Percentiles rank a stretch among this genome's conserved stretches.
phyloP scores from a whole-genome alignment of 2,888 invertebrate species.

The Tachina lurida region DNA sequence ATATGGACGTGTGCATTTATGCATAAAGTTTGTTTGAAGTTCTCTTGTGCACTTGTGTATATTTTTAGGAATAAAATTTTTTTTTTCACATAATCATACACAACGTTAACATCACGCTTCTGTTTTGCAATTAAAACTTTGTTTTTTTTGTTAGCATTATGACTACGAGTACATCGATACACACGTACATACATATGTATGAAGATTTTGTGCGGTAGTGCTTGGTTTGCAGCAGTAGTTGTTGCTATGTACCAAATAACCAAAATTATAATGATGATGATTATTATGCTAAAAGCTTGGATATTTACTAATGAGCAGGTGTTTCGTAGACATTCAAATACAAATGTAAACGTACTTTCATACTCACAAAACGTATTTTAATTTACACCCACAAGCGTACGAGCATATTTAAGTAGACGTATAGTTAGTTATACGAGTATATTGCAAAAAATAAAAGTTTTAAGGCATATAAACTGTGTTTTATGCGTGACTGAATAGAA shows the following conservation, averaged over 20 bases:
- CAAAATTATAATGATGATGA: slow-evolving; percentile 57
- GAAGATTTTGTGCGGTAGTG: not conserved
- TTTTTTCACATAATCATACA: not conserved
- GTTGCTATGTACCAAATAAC: slow-evolving; percentile 15
- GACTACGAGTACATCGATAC: not conserved
- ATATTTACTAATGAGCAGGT: slow-evolving; percentile 67
- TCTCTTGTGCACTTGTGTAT: slow-evolving; percentile 20
- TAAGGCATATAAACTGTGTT: slow-evolving; percentile 48
- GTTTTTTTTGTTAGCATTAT: slow-evolving; percentile 40
- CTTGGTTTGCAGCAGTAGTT: slow-evolving; percentile 25
- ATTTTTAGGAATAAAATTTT: not conserved
- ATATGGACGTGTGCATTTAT: slow-evolving; percentile 52
- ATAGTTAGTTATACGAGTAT: no score
- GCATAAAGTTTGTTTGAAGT: slow-evolving; percentile 22
- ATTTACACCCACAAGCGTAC: slow-evolving; percentile 16
- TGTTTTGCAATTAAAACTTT: slow-evolving; percentile 69
- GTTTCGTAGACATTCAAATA: slow-evolving; percentile 33
- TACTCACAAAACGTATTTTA: slow-evolving; percentile 1
- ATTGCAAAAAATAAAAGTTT: slow-evolving; percentile 18
- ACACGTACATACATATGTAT: no score
- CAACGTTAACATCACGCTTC: slow-evolving; percentile 47
- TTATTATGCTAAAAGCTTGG: slow-evolving; percentile 58
- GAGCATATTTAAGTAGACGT: not conserved
- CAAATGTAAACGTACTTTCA: slow-evolving; percentile 8
- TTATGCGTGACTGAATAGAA: slow-evolving; percentile 59